Evolutionary conservation across 1,140 invertebrate genomes (phyloP), one percentile per base, ranked within the genome.

Genomic region (Drosophila ohnishii): DNA sequence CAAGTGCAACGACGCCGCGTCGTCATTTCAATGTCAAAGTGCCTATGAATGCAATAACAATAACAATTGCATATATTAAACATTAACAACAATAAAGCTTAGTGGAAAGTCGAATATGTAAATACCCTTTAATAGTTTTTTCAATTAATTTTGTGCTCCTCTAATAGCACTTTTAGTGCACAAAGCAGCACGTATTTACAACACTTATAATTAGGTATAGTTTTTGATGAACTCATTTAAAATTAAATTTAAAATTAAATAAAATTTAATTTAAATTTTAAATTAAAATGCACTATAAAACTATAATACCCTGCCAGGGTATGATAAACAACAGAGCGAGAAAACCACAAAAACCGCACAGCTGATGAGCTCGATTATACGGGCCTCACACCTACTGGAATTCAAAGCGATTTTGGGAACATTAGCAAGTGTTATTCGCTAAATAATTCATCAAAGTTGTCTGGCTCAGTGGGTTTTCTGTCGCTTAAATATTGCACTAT

Each of bases 11-110:
- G 44, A 13, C 42, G 63, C 11, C 56, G 57, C 35, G 1, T 14
- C 65, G 45, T 35, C 58, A 51, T 67, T 67, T 69, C 65, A 69
- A 69, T 65, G 65, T 69, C 61, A 65, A 69, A 64, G 56, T 61
- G 56, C 61, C 19, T n/a, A 37, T 61, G 30, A 69, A 42, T 53
- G 61, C 61, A 66, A 66, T 62, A 66, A 66, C 42, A 67, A 35
- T 25, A 42, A 32, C 37, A 56, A 39, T n/a, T 56, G 53, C 32
- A 53, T 35, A 53, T 10, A 56, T 40, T 14, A 56, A 56, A 39
- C 34, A 40, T 30, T 35, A 56, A 56, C 5, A 13, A 16, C 5
- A 35, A 3, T 9, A 14, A 19, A 28, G 16, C 6, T 30, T 2
- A 35, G 50, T 7, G 16, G 3, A 22, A 53, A 53, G 30, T 22